phyloP scores from a whole-genome alignment of 1,140 invertebrate genomes.

The Apocrypta bakeri region DNA sequence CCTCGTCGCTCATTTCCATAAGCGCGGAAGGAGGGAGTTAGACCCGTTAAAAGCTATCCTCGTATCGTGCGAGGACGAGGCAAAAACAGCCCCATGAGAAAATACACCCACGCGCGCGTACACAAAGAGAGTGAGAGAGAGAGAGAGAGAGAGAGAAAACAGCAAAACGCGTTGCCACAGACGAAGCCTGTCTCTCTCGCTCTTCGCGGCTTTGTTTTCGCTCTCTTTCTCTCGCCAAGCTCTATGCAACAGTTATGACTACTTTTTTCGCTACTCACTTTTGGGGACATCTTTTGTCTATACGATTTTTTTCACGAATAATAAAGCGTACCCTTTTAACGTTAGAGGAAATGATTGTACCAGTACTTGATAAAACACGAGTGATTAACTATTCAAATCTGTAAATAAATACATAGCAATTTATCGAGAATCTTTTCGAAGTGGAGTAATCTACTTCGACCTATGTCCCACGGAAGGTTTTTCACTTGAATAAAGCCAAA shows the following conservation, averaged over 20 bases:
- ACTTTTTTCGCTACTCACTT: background rate
- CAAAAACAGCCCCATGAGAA: slow-evolving; percentile 1
- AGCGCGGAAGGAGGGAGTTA: background rate
- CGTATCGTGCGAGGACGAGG: background rate
- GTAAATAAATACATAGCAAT: no score
- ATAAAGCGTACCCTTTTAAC: no score
- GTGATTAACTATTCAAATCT: no score
- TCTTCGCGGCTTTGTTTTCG: background rate
- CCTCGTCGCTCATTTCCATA: slow-evolving; percentile 11
- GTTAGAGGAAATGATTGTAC: no score
- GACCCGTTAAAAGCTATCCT: background rate
- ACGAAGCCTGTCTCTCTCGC: background rate
- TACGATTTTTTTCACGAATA: background rate
- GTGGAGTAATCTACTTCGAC: no score
- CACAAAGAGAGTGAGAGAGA: no score
- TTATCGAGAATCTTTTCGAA: no score
- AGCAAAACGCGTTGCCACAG: no score
- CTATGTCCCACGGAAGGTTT: no score
- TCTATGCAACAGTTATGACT: background rate
- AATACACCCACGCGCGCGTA: background rate
- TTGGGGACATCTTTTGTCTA: background rate
- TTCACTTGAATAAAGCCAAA: no score
- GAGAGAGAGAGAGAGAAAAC: no score
- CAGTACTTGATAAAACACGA: no score
- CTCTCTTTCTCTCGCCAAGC: background rate